Base-by-base conservation (phyloP, 2,113 vertebrate species). In the Tachysurus fulvidraco region DNA sequence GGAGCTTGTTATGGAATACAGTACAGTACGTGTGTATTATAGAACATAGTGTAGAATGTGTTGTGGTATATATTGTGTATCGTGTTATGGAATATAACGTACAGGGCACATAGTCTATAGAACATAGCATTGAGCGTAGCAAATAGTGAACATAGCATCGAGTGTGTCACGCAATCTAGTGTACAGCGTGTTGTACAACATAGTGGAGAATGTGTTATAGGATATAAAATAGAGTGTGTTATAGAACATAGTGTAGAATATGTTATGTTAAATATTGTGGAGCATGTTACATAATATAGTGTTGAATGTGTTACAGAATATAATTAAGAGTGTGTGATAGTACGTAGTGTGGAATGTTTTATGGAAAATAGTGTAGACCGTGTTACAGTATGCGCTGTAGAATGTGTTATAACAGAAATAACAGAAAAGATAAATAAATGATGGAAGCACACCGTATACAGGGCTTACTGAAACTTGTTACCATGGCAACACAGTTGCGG, bases 381-480 rank as follows among this genome's bases (percentile, higher is more conserved):
- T 55, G 1, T 30, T 30, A 1, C 16, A 1, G 50, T 54, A 79
- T 30, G 10, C 17, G 21, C 0, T 19, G 52, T 19, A 17, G 8
- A 74, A n/a, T n/a, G 74, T 77, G 74, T 77, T 23, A 59, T 21
- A 30, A 23, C 23, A 79, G 3, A 19, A 79, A 79, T 79, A 30
- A 57, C 28, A 79, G 28, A 57, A 79, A 21, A 79, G 76, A 57
- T 79, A 3, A 79, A 79, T 79, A 55, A 79, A 79, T 57, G 17
- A 79, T 79, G 16, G 28, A 14, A 59, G 19, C 28, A 80, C 41
- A 80, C 78, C 17, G 54, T 23, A 41, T 59, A 80, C 7, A 0
- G 9, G 0, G 14, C 9, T 59, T 60, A 41, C 78, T 80, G 78
- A 60, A 80, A 80, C 55, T 59, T 36, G 54, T 59, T 60, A 6